Evolutionary conservation across 2,113 vertebrate species (phyloP), one percentile per base, ranked within the genome.

Genomic region (Eubucco bourcierii): DNA sequence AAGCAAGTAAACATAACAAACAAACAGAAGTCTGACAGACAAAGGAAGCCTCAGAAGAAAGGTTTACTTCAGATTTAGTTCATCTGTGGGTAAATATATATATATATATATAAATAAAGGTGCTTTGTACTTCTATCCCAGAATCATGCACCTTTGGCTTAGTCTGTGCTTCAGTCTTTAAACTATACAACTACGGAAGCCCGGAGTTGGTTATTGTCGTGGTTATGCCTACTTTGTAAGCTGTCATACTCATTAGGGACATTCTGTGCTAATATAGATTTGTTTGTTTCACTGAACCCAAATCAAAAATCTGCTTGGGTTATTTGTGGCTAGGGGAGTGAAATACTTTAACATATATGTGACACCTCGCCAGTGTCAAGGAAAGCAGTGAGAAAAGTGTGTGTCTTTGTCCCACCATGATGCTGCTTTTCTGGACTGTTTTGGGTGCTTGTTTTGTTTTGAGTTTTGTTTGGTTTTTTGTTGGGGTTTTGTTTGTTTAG

Each of bases 1-100:
- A 92, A 80, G 20, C 52, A 27, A 15, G 66, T 75, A 90, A 94
- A 94, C 89, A 87, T 92, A 53, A n/a, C 82, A 90, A 95, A 90
- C 87, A 89, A 96, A 79, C 76, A 88, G 20, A 90, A 93, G 50
- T 52, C 85, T 88, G 63, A 70, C n/a, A 86, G 76, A 34, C 39
- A 87, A 65, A 70, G 64, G 28, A 85, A 90, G 55, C 53, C 73
- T 88, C 82, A 84, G 68, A 80, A 83, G 44, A 83, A 89, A 74
- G 70, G 76, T 52, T 96, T 94, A 90, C 27, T 79, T 86, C 65
- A 86, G 76, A 85, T 88, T 95, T 88, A 65, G 16, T 68, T 91
- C 44, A 83, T 71, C 47, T 74, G 55, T 31, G 58, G 27, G 27
- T 44, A 83, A 50, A 7, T 0, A 13, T 24, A 44, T 15, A 44